These are phyloP conservation scores for Microcebus ravelobensis DNA, from an alignment of 2,113 vertebrate species.

Conservation along the genomic window DNA sequence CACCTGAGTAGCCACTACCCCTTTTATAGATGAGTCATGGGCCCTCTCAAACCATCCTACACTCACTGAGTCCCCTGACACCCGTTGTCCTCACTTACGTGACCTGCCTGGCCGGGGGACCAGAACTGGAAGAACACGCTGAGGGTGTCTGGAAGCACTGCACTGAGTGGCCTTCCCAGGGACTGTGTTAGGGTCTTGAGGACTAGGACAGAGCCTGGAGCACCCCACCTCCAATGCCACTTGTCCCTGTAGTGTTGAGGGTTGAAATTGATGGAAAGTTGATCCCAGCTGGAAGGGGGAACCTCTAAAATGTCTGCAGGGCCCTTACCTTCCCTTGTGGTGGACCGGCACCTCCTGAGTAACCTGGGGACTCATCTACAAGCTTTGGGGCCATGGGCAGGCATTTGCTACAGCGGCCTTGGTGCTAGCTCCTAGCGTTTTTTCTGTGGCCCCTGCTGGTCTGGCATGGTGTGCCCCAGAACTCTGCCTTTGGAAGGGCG, in stretches of 20 bases:
- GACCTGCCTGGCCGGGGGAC: not conserved
- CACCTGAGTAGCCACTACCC: too few relatives aligned
- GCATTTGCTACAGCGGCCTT: not conserved
- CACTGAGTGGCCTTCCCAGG: not conserved
- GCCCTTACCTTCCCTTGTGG: not conserved
- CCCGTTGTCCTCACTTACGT: not conserved
- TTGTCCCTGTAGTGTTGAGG: not conserved
- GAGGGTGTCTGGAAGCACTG: not conserved
- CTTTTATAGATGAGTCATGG: not conserved
- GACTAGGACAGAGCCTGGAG: not conserved
- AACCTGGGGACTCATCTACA: not conserved
- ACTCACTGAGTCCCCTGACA: not conserved
- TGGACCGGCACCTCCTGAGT: not conserved
- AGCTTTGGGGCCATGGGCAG: not conserved
- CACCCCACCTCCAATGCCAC: not conserved
- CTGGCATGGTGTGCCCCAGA: not conserved
- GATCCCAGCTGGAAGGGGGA: not conserved
- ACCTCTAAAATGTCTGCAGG: not conserved
- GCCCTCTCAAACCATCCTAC: not conserved
- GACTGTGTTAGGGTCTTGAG: not conserved
- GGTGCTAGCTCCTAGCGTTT: not conserved
- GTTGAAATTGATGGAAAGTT: not conserved
- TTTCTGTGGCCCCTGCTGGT: not conserved
- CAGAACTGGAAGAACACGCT: not conserved
- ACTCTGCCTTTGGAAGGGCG: not conserved